Base-by-base conservation (phyloP, 2,113 vertebrate species). In the Limanda limanda region DNA sequence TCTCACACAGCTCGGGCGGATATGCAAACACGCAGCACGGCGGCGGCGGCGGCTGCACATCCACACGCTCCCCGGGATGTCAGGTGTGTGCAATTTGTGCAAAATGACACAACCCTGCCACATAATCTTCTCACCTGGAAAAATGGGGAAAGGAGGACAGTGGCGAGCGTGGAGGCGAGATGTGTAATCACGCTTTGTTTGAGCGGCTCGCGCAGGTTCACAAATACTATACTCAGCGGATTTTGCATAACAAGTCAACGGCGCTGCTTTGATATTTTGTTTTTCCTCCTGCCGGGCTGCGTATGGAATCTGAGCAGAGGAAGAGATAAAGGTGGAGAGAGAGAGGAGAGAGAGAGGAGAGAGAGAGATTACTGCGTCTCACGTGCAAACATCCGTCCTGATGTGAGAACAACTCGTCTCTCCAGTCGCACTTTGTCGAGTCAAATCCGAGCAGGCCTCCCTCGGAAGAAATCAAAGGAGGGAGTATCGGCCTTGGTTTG, bases 401-500 rank as follows among this genome's bases (percentile, higher is more conserved):
- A 47, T 47, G 4, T n/a, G n/a, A n/a, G n/a, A n/a, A n/a, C n/a
- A 65, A 73, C 79, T 82, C 93, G 92, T 93, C 92, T 91, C 94
- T 93, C 92, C 93, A 93, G 95, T 95, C 94, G 94, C 96, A 94
- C 95, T 92, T 93, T 94, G 93, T 94, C 93, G 96, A 97, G 96
- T 94, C 94, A 95, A 96, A 96, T 96, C 95, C 94, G 93, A 93
- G 95, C 93, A 82, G 95, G 93, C 95, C 78, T 88, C 77, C 82
- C 76, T 67, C 88, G 14, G 60, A 42, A 74, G 95, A 96, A 96
- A 96, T 96, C 96, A 97, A 97, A 97, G 95, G 95, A n/a, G 95
- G 95, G 82, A 95, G 95, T 95, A 96, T 96, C 94, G 93, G 96
- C 95, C 95, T 31, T 95, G 95, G 96, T 96, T 96, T 95, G 95